phyloP scores from a whole-genome alignment of 2,888 invertebrate genomes.

The Lepidonotus clava region DNA sequence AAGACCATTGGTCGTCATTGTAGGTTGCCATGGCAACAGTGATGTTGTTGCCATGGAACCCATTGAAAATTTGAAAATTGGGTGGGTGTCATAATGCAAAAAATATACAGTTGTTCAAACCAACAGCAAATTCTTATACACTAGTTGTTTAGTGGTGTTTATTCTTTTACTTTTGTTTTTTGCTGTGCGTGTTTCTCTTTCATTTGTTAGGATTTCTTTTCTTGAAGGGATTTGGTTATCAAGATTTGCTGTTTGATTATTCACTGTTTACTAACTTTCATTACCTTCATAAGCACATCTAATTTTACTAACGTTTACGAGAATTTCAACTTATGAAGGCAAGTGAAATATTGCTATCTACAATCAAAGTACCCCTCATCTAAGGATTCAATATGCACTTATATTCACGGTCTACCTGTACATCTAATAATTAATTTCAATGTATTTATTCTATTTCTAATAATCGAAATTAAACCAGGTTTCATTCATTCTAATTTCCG shows the following conservation, averaged over 20 bases:
- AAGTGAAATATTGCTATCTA: background rate
- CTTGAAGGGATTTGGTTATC: too few species aligned
- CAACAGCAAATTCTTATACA: conserved; percentile 8
- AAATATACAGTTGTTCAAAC: background rate
- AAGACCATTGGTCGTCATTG: conserved; percentile 50
- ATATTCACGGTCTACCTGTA: background rate
- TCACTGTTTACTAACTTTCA: conserved; percentile 8
- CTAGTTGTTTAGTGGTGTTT: background rate
- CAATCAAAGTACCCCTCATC: background rate
- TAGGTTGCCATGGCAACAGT: conserved; percentile 50
- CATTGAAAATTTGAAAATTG: background rate
- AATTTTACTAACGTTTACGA: background rate
- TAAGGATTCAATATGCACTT: background rate
- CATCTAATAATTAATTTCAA: background rate
- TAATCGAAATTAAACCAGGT: too few species aligned
- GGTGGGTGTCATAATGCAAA: conserved; percentile 12
- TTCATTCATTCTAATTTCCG: too few species aligned
- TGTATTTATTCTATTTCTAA: too few species aligned
- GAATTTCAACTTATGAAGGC: conserved; percentile 26
- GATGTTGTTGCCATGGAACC: conserved; percentile 42
- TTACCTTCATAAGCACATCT: conserved; percentile 8
- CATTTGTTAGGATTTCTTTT: background rate
- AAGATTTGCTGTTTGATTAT: conserved; percentile 22
- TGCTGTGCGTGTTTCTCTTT: background rate
- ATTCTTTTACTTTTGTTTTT: background rate